A percentile compares a stretch with the other conserved stretches of the same genome.
phyloP scores from a whole-genome alignment of 2,888 invertebrate genomes.

The Aporophyla lueneburgensis region DNA sequence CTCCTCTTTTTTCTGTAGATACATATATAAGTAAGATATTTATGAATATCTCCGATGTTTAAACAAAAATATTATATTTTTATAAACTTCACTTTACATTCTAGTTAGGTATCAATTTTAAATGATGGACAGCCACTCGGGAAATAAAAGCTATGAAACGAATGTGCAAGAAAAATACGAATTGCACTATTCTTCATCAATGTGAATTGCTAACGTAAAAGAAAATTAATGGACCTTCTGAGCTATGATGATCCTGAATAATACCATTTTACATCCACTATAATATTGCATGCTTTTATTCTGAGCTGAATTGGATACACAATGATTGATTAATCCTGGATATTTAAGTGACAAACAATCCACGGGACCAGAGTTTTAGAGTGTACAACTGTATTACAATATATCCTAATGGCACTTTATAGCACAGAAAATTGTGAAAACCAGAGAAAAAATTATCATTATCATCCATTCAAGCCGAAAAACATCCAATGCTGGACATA shows the following conservation, averaged over 20 bases:
- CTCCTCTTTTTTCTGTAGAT: too few species aligned
- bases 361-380: neutral
- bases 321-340: neutral
- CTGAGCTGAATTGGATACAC: neutral
- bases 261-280: slow-evolving; percentile 14
- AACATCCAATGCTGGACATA: neutral
- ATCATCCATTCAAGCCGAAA: neutral
- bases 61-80: too few species aligned
- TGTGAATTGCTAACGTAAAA: neutral
- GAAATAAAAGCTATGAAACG: neutral
- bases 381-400: neutral
- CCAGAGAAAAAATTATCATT: neutral
- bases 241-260: slow-evolving; percentile 8
- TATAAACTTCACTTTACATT: neutral
- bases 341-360: too few species aligned
- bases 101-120: neutral
- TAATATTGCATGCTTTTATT: neutral
- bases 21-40: too few species aligned
- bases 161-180: neutral
- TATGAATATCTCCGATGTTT: neutral
- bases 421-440: neutral
- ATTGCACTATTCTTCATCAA: neutral
- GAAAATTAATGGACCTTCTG: slow-evolving; percentile 26
- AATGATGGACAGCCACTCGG: neutral
- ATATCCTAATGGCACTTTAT: neutral